Evolutionary conservation across 2,113 vertebrate genomes (phyloP).

Genomic region (Psilopsiagon aurifrons): DNA sequence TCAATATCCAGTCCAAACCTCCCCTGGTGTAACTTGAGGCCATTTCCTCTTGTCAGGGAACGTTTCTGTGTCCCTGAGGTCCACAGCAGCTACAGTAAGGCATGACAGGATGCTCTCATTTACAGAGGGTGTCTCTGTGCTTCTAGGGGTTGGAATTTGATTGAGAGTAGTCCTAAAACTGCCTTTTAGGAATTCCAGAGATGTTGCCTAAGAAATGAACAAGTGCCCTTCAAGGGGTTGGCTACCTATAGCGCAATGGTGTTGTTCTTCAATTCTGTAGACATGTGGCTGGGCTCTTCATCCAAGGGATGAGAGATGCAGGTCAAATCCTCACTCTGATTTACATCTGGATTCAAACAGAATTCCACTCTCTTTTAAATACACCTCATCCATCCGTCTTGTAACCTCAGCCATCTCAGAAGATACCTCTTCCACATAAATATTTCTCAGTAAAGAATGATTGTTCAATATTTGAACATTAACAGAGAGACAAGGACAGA

Average conservation of each 20-base stretch:
- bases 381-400: background rate
- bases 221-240: background rate
- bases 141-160: background rate
- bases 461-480: background rate
- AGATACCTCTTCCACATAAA: background rate
- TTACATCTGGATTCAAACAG: background rate
- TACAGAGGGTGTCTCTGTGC: background rate
- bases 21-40: background rate
- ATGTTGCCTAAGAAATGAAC: background rate
- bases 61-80: background rate
- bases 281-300: background rate
- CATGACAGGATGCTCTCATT: background rate
- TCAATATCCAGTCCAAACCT: background rate
- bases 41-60: background rate
- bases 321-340: background rate
- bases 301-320: background rate
- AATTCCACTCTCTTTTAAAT: background rate
- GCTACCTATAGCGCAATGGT: background rate
- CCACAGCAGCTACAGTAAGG: rapidly evolving
- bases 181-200: background rate
- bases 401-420: background rate
- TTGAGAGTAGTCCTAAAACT: background rate
- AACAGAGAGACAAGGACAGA: background rate
- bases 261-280: background rate
- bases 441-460: background rate